Base-by-base conservation (phyloP, 1,140 invertebrate species). In the Holcopasites calliopsidis region DNA sequence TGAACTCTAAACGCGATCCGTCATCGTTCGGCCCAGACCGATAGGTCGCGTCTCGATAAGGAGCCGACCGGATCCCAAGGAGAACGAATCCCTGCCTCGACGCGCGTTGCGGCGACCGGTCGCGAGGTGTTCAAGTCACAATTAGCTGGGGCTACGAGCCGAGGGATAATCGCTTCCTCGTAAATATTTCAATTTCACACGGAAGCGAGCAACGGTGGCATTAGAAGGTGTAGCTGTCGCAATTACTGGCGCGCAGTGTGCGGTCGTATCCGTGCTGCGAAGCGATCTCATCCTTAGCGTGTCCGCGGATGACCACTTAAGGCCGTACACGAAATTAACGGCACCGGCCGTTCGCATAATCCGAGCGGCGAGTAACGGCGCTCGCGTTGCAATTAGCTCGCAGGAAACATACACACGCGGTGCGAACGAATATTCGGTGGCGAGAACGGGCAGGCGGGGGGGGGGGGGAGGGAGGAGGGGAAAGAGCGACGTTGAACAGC, bases 321-420 rank as follows among this genome's bases (percentile, higher is more conserved):
- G 64, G 64, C 62, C 44, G 58, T 33, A 57, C 65, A 74, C 75
- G 55, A 83, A 86, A 88, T 89, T 87, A 88, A 88, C 83, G 85
- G 82, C 79, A 80, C 68, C 31, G 79, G 44, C 76, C 79, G 76
- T 79, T 88, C 80, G 82, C 83, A 85, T 85, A 89, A 89, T 88
- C 85, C 87, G 77, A 60, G 77, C 54, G 50, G 64, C 80, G 84
- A 84, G 74, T 87, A 89, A 89, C 85, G 86, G 80, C 85, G 81
- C 70, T 86, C 74, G 76, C 76, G 82, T 77, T 77, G 85, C 86
- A 90, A 90, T 90, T 90, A 90, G 86, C 85, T 83, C 68, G 77
- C 77, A 79, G 83, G 85, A 82, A 87, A 84, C 80, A 87, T 84
- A 85, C 64, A 73, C 75, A 13, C 16, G n/a, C 16, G 16, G 44